Base-by-base conservation (phyloP, 2,888 invertebrate genomes). In the Eilema depressum region DNA sequence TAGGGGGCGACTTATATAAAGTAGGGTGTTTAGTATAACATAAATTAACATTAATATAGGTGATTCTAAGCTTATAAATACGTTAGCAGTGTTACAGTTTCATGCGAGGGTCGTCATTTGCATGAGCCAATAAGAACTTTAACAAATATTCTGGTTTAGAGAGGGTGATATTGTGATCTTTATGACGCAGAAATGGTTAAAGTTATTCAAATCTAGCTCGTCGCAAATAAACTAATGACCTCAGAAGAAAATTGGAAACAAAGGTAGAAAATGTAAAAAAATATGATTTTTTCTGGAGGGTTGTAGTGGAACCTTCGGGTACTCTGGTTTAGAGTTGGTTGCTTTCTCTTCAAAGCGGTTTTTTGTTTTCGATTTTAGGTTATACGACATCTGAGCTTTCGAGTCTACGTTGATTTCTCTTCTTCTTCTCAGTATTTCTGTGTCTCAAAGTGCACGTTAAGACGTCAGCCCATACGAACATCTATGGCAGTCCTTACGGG, bases 21-120 rank as follows among this genome's bases (percentile, higher is more conserved):
- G 57, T 64, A 30, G 26, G 69, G 59, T 60, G 23, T 47, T 69
- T 64, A 47, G 47, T 69, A 47, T 11, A 47, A 64, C 69, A 64
- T 64, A 69, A 69, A 69, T 69, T 64, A 69, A 59, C 69, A 64
- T 69, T 64, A 64, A 65, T 69, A 47, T 61, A 61, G 65, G 60
- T 65, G 28, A 69, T 23, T 64, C 61, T 61, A 61, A 25, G 69
- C 64, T 65, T 65, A 53, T 65, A 61, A 65, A 61, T 69, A 61
- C 25, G 30, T 53, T 61, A 47, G 30, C 53, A 59, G 20, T 26
- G 63, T 63, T 28, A 68, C 25, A 63, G 57, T 63, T 69, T 66
- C 60, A 41, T 69, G 17, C 64, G 25, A 30, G 59, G 63, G 41
- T 33, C 30, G 26, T 59, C 23, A 69, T 63, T 69, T 64, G 47